A percentile compares a stretch with the other conserved stretches of the same genome.
Evolutionary conservation across 2,797 vertebrate species (phyloP).

Genomic region (Labeo calbasu): DNA sequence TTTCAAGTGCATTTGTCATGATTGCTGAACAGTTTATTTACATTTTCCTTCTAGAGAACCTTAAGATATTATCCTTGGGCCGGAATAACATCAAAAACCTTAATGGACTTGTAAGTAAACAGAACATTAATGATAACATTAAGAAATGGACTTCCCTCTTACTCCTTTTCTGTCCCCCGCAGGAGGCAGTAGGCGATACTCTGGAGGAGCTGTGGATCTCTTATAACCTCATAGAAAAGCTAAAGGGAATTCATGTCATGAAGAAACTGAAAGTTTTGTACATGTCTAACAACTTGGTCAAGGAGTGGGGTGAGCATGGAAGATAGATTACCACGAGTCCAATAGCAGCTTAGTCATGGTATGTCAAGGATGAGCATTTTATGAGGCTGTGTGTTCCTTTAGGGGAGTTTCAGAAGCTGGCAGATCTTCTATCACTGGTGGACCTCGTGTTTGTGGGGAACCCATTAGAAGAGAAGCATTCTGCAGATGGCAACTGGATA

Average conservation of each 20-base stretch:
- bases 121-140: not conserved
- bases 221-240: conserved; percentile 94
- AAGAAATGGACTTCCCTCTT: not conserved
- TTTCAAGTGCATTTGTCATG: not conserved
- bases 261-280: conserved; percentile 92
- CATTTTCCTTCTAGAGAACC: conserved; percentile 81
- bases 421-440: conserved; percentile 85
- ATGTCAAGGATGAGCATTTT: not conserved
- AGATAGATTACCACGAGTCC: not conserved
- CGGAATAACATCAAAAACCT: conserved; percentile 97
- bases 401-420: conserved; percentile 92
- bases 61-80: conserved; percentile 93
- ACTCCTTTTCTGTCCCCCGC: conserved; percentile 51
- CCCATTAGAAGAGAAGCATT: conserved; percentile 91
- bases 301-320: conserved; percentile 90
- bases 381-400: conserved; percentile 45
- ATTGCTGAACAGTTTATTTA: conserved; percentile 16
- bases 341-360: not conserved
- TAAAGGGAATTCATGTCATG: conserved; percentile 92
- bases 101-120: conserved; percentile 86
- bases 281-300: conserved; percentile 98
- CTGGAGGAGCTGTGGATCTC: conserved; percentile 97
- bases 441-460: conserved; percentile 97
- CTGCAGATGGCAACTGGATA: conserved; percentile 88
- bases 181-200: conserved; percentile 93